Base-by-base conservation (phyloP, 1,140 invertebrate species). In the Pseudomyrmex pallidus region DNA sequence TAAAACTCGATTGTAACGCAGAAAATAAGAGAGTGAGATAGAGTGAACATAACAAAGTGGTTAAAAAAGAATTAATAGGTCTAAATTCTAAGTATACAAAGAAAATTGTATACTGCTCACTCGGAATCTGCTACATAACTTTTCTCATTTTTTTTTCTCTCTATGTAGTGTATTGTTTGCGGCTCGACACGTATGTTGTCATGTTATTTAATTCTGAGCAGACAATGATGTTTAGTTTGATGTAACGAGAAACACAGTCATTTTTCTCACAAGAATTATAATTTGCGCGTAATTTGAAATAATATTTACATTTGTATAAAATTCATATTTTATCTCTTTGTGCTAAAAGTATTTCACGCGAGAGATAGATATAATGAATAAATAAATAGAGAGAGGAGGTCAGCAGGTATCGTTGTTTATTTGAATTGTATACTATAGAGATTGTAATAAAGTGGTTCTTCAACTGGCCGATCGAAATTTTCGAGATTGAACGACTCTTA, bases 381-480 rank as follows among this genome's bases (percentile, higher is more conserved):
- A 35, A 35, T 35, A 35, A 35, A 35, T 7, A 35, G 35, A 35
- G 35, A 35, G 35, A 35, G 35, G 0, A 35, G 35, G 35, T 35
- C 35, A 48, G 17, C 52, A 15, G 3, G 46, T 52, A 22, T 48
- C 7, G 46, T 68, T 68, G 5, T 77, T 76, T 76, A 25, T 46
- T 68, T 78, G 70, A 78, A 70, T 78, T 20, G 20, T 52, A 5
- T 4, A 12, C 17, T 13, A n/a, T 15, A 15, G 57, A 68, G 68
- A 68, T 17, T 78, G 63, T 68, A 46, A 67, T 25, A 15, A 70
- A 78, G 44, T 68, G 15, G 15, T 15, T 52, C 13, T 66, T 66
- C 59, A 76, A 68, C 20, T 68, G 52, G 7, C 20, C 63, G 48
- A 15, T 70, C 76, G 22, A 20, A 78, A 70, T 70, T 78, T 68